Conservation (phyloP, 2,113 vertebrate species). For the Asarcornis scutulata region DNA sequence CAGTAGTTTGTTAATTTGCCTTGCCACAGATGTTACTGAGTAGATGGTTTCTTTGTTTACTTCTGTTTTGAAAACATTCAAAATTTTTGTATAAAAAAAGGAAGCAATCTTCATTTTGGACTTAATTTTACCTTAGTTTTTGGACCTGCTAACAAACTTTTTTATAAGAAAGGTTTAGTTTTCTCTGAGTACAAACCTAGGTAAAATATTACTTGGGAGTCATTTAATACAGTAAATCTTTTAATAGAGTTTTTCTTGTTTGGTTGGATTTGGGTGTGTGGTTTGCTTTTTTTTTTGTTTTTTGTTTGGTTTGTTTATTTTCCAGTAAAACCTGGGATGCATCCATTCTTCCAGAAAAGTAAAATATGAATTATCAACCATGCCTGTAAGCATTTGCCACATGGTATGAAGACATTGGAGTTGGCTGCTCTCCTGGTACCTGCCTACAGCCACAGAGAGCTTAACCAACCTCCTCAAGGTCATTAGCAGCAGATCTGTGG, state of each 20-base stretch:
- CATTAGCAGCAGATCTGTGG: rapidly evolving
- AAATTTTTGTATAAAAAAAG: neutral
- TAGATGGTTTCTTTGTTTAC: neutral
- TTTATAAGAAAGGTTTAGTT: neutral
- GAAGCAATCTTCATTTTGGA: neutral
- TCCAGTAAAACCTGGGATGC: neutral
- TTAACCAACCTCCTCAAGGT: neutral
- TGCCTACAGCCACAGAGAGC: neutral
- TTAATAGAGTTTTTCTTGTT: neutral
- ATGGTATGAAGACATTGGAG: neutral
- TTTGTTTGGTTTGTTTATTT: neutral
- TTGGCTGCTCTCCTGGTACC: neutral
- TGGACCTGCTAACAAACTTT: neutral
- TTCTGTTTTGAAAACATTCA: neutral
- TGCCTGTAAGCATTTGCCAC: neutral
- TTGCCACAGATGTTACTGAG: neutral
- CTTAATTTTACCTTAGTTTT: neutral
- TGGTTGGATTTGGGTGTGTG: too few relatives aligned
- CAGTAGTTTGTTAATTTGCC: neutral
- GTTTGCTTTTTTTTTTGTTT: too few relatives aligned
- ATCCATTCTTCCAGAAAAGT: neutral
- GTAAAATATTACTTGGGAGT: neutral
- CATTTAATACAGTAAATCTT: neutral
- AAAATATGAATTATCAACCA: neutral
- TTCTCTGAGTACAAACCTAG: neutral